Percentiles rank a stretch among this genome's conserved stretches.
Conservation (phyloP, 2,888 invertebrate species). For the Lasioglossum pauxillum region DNA sequence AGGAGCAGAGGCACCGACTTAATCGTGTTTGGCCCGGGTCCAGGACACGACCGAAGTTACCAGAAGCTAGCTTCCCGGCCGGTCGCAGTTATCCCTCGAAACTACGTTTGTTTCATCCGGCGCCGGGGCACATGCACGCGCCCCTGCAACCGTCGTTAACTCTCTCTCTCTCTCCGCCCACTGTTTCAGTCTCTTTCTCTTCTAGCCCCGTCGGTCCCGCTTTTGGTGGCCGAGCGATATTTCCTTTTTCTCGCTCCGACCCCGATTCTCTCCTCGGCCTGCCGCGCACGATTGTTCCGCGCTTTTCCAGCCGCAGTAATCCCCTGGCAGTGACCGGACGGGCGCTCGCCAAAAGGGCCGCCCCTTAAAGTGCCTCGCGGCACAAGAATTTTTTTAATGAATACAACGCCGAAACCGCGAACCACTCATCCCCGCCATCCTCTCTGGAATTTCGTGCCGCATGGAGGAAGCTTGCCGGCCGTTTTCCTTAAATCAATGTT, state of each 20-base stretch:
- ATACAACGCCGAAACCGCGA: constrained; percentile 21
- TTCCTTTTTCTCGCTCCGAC: constrained; percentile 10
- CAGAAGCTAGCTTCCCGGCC: constrained; percentile 61
- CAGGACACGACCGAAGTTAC: constrained; percentile 75
- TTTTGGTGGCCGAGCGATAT: constrained; percentile 44
- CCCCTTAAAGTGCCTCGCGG: constrained; percentile 39
- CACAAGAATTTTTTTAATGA: constrained; percentile 44
- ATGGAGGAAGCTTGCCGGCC: not conserved
- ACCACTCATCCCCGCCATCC: not conserved
- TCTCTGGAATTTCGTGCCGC: constrained; percentile 23
- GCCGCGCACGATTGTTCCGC: constrained; percentile 44
- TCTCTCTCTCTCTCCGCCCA: not conserved
- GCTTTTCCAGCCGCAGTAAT: constrained; percentile 59
- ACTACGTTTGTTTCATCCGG: constrained; percentile 71
- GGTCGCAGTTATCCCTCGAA: constrained; percentile 69
- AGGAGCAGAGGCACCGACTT: constrained; percentile 66
- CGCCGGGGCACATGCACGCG: constrained; percentile 54
- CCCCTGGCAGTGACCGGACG: constrained; percentile 42
- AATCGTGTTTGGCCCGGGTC: constrained; percentile 82
- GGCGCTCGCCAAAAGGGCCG: constrained; percentile 51
- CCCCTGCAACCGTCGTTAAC: not conserved
- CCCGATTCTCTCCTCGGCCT: constrained; percentile 10
- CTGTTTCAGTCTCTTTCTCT: not conserved
- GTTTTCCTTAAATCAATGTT: constrained; percentile 52
- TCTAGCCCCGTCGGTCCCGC: constrained; percentile 41